Evolutionary conservation across 2,888 invertebrate species (phyloP), one percentile per base, ranked within the genome.

Genomic region (Hypena proboscidalis): DNA sequence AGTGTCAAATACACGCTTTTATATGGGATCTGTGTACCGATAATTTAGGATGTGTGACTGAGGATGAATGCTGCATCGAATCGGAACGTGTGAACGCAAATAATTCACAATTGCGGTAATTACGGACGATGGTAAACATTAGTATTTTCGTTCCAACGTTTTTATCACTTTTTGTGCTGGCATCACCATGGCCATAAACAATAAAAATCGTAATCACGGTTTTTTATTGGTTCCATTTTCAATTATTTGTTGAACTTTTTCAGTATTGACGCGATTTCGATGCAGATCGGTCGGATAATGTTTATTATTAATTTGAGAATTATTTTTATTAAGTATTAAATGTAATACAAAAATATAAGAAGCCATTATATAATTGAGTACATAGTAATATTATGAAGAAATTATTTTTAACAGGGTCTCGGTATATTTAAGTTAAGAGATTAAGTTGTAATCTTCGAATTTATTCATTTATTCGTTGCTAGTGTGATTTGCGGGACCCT

Each of bases 1-100:
- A 50, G 51, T 58, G 58, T 58, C 54, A 58, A 62, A 60, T 50
- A 59, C 41, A 42, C 44, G 69, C 67, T 73, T 73, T 74, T 73
- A 65, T 66, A 73, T 69, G 61, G 74, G 70, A 57, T 54, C 37
- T 43, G 57, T 53, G 41, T 56, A 39, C 10, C 44, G 46, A 50
- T 55, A 46, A 50, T 66, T 70, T 69, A 56, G 68, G 61, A 60
- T 50, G 43, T 41, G 63, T 66, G 51, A 41, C 32, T 41, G 50
- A 36, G 44, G 46, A 30, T 42, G 37, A 53, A 54, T 38, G 42
- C 44, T 53, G 59, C 63, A 58, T 63, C 41, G 53, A 62, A 58
- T 51, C 51, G 58, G 20, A 17, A 23, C 23, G 27, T 27, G 27
- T 14, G 27, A 27, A 27, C 27, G 27, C 27, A n/a, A 27, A 7